Base-by-base conservation (phyloP, 2,113 vertebrate genomes). In the Malaclemys terrapin region DNA sequence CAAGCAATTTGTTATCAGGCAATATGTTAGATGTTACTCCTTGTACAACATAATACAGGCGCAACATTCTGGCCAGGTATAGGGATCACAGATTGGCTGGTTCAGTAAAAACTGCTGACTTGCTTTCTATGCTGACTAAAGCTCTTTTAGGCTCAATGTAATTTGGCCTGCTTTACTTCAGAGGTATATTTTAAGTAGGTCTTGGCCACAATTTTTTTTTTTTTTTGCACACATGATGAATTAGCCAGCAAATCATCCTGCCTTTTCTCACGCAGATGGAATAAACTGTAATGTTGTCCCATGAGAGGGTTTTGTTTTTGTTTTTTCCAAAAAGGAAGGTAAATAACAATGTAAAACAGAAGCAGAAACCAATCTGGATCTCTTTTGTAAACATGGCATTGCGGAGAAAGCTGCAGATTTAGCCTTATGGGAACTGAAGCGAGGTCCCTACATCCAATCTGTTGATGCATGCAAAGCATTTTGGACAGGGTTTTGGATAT, bases 211-310 rank as follows among this genome's bases (percentile, higher is more conserved):
- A 35, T 49, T 75, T 76, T 87, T 52, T 52, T 92, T 14, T 45
- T 45, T 50, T 92, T 10, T 82, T 92, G 92, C 85, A 94, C 80
- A 87, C 10, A 87, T 81, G 89, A 90, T 87, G 89, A 88, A 92
- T 90, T 96, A 94, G 95, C 93, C 90, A 96, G 79, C 53, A 93
- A 96, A 97, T 95, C 95, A 97, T 96, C 96, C 97, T 97, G 93
- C 54, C 57, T 24, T 92, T 87, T 95, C 57, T 93, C 82, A 93
- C 31, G 95, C 75, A 91, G 89, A 92, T 87, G 85, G 92, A 96
- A 87, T 52, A 91, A 94, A 59, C 10, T 1, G 14, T 47, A 45
- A 84, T 10, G 27, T 50, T 93, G 91, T 97, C 92, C 85, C 91
- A 65, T 87, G 57, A 78, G 93, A 89, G 25, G 14, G 27, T 59